These are phyloP conservation scores for Pygocentrus nattereri DNA, from an alignment of 2,797 vertebrate genomes.

Conservation along the genomic window DNA sequence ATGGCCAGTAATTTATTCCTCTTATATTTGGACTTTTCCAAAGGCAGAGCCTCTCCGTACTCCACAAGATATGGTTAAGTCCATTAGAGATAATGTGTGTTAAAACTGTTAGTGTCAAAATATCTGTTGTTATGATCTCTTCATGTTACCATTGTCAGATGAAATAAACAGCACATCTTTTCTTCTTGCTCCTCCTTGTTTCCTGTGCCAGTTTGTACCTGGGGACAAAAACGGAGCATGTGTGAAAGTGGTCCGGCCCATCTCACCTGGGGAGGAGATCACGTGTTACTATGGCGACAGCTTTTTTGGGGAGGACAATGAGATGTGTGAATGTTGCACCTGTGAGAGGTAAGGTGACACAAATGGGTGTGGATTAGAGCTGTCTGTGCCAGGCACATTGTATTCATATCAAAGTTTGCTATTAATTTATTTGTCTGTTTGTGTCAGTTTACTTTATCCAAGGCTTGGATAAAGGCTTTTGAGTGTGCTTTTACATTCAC, in stretches of 20 bases:
- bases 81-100: neutral
- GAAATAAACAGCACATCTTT: neutral
- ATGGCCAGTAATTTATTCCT: neutral
- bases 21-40: neutral
- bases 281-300: conserved; percentile 95
- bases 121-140: no score
- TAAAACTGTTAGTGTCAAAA: no score
- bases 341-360: conserved; percentile 86
- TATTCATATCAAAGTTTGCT: neutral
- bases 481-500: no score
- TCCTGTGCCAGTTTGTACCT: conserved; percentile 85
- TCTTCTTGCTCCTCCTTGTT: conserved; percentile 16
- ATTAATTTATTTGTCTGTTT: neutral
- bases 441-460: no score
- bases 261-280: conserved; percentile 92
- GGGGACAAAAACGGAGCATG: conserved; percentile 90
- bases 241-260: conserved; percentile 91
- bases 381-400: neutral
- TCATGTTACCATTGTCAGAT: no score
- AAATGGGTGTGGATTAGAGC: neutral
- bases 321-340: conserved; percentile 94
- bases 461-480: no score
- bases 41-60: neutral
- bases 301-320: conserved; percentile 94
- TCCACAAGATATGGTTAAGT: neutral